Percentiles rank a stretch among this genome's conserved stretches.
phyloP scores from a whole-genome alignment of 2,113 vertebrate species.

The Notarius lentiginosus region DNA sequence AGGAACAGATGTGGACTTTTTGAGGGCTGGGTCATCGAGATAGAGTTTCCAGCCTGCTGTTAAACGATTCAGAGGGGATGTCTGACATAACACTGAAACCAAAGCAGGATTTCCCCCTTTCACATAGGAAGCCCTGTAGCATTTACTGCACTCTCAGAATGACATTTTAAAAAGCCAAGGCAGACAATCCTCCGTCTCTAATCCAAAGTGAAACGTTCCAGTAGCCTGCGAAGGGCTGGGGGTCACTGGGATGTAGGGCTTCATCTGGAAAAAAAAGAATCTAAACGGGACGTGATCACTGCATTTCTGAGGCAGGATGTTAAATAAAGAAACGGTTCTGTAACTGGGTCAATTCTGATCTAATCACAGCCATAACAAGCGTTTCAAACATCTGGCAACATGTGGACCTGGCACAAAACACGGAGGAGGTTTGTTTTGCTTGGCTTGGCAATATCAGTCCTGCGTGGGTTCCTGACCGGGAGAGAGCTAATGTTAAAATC shows the following conservation, averaged over 20 bases:
- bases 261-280: background rate
- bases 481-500: background rate
- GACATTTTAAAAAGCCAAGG: slow-evolving; percentile 23
- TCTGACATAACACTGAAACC: slow-evolving; percentile 54
- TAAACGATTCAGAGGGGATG: slow-evolving; percentile 43
- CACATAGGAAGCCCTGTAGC: slow-evolving; percentile 12
- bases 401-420: background rate
- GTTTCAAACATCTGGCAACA: background rate
- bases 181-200: background rate
- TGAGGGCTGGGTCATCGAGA: background rate
- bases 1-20: background rate
- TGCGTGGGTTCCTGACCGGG: background rate
- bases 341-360: background rate
- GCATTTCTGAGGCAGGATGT: background rate
- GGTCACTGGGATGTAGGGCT: background rate
- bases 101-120: slow-evolving; percentile 8
- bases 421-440: background rate
- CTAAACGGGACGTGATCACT: background rate
- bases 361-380: background rate
- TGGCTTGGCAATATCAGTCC: background rate
- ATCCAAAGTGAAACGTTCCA: slow-evolving; percentile 2
- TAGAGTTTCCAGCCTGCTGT: slow-evolving; percentile 41
- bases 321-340: background rate
- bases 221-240: background rate
- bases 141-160: slow-evolving; percentile 37